These are phyloP conservation scores for Protonemura montana DNA, from an alignment of 2,888 invertebrate species.

Conservation along the genomic window DNA sequence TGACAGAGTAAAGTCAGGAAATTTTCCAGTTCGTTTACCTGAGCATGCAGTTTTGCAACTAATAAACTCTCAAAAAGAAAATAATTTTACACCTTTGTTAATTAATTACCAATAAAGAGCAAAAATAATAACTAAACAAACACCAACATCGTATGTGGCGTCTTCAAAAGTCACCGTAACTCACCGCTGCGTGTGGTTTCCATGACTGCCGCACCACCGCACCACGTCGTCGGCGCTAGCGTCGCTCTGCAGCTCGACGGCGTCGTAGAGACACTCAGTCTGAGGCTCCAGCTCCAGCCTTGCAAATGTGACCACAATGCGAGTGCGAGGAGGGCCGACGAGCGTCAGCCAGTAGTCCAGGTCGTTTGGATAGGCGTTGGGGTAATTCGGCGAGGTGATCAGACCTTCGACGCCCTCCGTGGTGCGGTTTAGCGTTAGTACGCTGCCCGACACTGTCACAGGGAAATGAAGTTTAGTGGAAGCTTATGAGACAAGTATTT, in stretches of 20 bases:
- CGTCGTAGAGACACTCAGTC: conserved; percentile 81
- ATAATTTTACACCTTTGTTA: no score
- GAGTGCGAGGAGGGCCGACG: conserved; percentile 69
- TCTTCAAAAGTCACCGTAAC: neutral
- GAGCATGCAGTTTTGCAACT: no score
- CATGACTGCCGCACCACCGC: conserved; percentile 66
- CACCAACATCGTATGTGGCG: no score
- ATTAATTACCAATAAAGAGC: no score
- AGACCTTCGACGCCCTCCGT: conserved; percentile 71
- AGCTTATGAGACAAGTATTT: no score
- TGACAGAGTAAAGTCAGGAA: no score
- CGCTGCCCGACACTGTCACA: conserved; percentile 56
- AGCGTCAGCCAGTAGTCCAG: conserved; percentile 75
- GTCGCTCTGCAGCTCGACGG: conserved; percentile 67
- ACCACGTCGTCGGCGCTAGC: conserved; percentile 54
- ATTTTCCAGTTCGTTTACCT: no score
- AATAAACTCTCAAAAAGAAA: no score
- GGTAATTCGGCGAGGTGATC: conserved; percentile 74
- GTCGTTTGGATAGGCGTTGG: conserved; percentile 75
- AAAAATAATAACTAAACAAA: no score
- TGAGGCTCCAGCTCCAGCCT: conserved; percentile 78
- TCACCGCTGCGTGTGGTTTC: conserved; percentile 61
- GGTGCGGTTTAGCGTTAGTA: conserved; percentile 69
- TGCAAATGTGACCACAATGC: conserved; percentile 74
- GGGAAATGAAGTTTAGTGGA: neutral